Base-by-base conservation (phyloP, 2,113 vertebrate species). In the Columba livia region DNA sequence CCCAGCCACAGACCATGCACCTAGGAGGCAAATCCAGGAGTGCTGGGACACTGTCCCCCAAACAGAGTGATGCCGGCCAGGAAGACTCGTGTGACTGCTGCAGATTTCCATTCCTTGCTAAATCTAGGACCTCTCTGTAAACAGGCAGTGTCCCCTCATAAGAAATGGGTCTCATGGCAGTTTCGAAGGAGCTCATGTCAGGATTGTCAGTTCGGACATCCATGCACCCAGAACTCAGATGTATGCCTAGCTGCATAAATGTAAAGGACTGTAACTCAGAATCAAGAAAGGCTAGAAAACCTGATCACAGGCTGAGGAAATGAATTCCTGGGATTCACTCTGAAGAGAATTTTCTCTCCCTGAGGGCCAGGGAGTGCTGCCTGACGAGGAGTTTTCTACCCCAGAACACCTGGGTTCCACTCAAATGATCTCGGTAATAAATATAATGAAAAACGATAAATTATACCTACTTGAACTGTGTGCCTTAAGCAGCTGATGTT, bases 251-350 rank as follows among this genome's bases (percentile, higher is more conserved):
- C 31, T 93, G 84, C 65, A 64, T 29, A 78, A 73, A 62, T 17
- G 40, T 42, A 57, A 70, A 93, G 71, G 34, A 48, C 23, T 18
- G 17, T 28, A 61, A 42, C 50, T 88, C 66, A 67, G 54, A 90
- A 80, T 19, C 0, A 0, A 67, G 44, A 54, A 92, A 88, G 74
- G 31, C 36, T 90, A 48, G 74, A 82, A 94, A 94, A 88, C 15
- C 51, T 77, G 44, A 67, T 73, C 67, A 83, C 34, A 83, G 56
- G 51, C 61, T 56, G 26, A 91, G 89, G 93, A 97, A 94, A 96
- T 85, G 25, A 95, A 96, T 96, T 91, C 95, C 93, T 87, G 71
- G 74, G 81, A 97, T 88, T 82, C 71, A 90, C 82, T 97, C 88
- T 95, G 88, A 94, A 94, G 85, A 85, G 56, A 85, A 70, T 83